Conservation (phyloP, 2,888 invertebrate genomes). For the Drosophila colorata region DNA sequence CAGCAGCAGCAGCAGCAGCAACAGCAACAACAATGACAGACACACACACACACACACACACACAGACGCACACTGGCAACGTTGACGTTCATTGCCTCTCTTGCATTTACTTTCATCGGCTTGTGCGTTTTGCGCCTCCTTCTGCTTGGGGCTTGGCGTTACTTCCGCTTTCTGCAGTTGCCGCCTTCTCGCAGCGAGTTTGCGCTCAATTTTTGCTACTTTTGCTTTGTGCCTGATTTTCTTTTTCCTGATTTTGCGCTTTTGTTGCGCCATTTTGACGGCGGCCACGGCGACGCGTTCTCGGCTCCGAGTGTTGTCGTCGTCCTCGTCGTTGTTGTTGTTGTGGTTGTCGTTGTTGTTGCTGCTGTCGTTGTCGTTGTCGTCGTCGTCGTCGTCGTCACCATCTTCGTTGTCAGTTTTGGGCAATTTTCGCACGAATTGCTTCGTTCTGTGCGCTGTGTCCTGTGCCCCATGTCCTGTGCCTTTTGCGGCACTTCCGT, state of each 20-base stretch:
- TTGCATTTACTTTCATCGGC: slow-evolving; percentile 59
- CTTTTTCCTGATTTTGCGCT: slow-evolving; percentile 74
- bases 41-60: slow-evolving; percentile 27
- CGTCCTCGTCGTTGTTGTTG: slow-evolving; percentile 20
- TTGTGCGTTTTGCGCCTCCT: slow-evolving; percentile 55
- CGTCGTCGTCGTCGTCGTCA: slow-evolving; percentile 18
- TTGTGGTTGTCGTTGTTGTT: neutral
- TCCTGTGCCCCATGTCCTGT: slow-evolving; percentile 11
- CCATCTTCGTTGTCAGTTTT: slow-evolving; percentile 53
- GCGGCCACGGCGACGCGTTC: slow-evolving; percentile 33
- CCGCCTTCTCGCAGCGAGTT: slow-evolving; percentile 56
- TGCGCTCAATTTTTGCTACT: slow-evolving; percentile 80
- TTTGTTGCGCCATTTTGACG: slow-evolving; percentile 69
- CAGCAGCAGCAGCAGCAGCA: neutral
- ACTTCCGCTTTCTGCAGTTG: slow-evolving; percentile 47
- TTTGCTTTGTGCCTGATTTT: slow-evolving; percentile 72
- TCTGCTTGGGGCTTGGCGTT: slow-evolving; percentile 51
- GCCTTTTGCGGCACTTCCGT: slow-evolving; percentile 53
- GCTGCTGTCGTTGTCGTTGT: slow-evolving; percentile 7
- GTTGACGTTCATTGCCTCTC: slow-evolving; percentile 49
- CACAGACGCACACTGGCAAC: slow-evolving; percentile 19
- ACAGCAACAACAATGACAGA: slow-evolving; percentile 41
- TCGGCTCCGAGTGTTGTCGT: slow-evolving; percentile 28
- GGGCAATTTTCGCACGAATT: slow-evolving; percentile 61
- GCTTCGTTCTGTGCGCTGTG: slow-evolving; percentile 34